These are phyloP conservation scores for Archivesica marissinica DNA, from an alignment of 1,140 invertebrate species.

Conservation along the genomic window DNA sequence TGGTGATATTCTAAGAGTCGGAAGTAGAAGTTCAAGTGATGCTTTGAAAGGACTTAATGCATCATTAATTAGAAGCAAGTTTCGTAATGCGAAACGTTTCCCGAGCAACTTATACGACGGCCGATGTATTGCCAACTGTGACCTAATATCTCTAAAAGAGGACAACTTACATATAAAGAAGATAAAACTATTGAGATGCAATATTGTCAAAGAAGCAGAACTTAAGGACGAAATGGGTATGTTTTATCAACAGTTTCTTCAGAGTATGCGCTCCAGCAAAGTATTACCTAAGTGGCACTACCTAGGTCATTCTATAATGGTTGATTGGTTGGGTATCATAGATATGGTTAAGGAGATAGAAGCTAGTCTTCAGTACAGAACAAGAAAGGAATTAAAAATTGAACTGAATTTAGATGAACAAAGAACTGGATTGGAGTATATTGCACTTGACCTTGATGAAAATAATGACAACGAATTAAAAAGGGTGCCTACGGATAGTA, in stretches of 20 bases:
- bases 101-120: not conserved
- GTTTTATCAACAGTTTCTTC: not conserved
- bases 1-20: conserved; percentile 88
- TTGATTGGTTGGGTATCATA: not conserved
- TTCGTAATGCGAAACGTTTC: not conserved
- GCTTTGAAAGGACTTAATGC: not conserved
- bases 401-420: not conserved
- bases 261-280: not conserved
- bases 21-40: conserved; percentile 87
- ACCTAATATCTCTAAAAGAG: not conserved
- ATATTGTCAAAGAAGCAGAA: not conserved
- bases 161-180: not conserved
- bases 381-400: not conserved
- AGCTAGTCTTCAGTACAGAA: not conserved
- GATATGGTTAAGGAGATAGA: not conserved
- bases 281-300: not conserved
- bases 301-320: not conserved
- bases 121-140: not conserved
- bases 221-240: not conserved
- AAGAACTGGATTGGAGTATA: not conserved
- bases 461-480: not conserved
- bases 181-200: not conserved
- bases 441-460: not conserved
- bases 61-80: not conserved
- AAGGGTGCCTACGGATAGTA: not conserved